Evolutionary conservation across 2,888 invertebrate genomes (phyloP).

Genomic region (Lithophane leautieri): DNA sequence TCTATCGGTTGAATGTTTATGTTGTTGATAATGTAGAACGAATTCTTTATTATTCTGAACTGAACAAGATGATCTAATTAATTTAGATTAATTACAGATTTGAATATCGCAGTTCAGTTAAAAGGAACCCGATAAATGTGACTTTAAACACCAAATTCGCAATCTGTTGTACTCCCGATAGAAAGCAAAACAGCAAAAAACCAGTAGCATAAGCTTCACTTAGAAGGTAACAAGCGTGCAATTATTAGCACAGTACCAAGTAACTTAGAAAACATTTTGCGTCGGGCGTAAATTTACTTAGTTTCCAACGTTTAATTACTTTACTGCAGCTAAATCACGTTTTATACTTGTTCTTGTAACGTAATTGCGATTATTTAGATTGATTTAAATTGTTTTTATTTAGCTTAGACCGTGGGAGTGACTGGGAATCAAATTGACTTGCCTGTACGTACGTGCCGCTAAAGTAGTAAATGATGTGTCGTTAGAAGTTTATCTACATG

Average conservation of each 20-base stretch:
- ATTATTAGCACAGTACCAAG: constrained; percentile 71
- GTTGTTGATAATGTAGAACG: background rate
- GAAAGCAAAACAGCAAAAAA: constrained; percentile 25
- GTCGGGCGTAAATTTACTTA: constrained; percentile 73
- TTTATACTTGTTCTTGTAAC: constrained; percentile 66
- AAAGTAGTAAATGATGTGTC: background rate
- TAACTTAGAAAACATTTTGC: constrained; percentile 70
- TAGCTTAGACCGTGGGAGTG: constrained; percentile 9
- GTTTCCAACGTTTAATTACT: constrained; percentile 63
- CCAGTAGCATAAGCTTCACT: constrained; percentile 26
- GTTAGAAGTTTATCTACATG: constrained; percentile 1
- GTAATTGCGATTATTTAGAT: constrained; percentile 71
- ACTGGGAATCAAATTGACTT: constrained; percentile 2
- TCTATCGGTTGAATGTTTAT: background rate
- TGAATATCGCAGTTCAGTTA: background rate
- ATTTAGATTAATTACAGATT: background rate
- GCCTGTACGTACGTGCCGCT: background rate
- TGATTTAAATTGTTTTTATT: constrained; percentile 61
- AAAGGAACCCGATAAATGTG: no score
- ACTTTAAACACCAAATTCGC: background rate
- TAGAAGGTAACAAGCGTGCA: constrained; percentile 61
- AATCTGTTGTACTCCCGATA: background rate
- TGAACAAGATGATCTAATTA: no score
- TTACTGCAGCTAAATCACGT: constrained; percentile 70
- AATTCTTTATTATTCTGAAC: background rate